Evolutionary conservation across 2,113 vertebrate species (phyloP).

Genomic region (Megalops atlanticus): DNA sequence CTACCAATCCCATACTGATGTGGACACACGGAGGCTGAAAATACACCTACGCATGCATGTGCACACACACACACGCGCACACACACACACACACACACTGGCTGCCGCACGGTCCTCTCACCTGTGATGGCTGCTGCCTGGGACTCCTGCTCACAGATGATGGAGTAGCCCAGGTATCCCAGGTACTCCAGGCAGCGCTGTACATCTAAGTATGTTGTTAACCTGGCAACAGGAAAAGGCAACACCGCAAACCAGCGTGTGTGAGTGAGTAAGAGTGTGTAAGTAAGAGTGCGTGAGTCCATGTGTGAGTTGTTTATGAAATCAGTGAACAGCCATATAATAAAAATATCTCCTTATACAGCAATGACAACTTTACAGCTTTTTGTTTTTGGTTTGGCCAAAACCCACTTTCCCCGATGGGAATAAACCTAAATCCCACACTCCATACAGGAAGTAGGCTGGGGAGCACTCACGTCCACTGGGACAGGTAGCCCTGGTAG

Average conservation of each 20-base stretch:
- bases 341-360: no score
- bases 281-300: neutral
- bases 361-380: no score
- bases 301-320: neutral
- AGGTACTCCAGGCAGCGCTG: constrained; percentile 95
- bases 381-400: no score
- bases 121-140: constrained; percentile 93
- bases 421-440: no score
- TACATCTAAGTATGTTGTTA: constrained; percentile 95
- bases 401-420: no score
- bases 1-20: neutral
- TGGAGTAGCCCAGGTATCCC: constrained; percentile 94
- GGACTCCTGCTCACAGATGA: constrained; percentile 95
- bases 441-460: neutral
- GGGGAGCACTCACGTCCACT: constrained; percentile 92
- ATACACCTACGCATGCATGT: neutral
- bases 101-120: constrained; percentile 47
- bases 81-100: neutral
- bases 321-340: no score
- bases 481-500: constrained; percentile 97
- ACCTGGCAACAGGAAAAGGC: constrained; percentile 63
- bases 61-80: neutral
- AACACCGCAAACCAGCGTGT: neutral
- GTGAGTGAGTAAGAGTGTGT: neutral
- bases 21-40: neutral